Conservation (phyloP, 2,113 vertebrate species). For the Caracal caracal region DNA sequence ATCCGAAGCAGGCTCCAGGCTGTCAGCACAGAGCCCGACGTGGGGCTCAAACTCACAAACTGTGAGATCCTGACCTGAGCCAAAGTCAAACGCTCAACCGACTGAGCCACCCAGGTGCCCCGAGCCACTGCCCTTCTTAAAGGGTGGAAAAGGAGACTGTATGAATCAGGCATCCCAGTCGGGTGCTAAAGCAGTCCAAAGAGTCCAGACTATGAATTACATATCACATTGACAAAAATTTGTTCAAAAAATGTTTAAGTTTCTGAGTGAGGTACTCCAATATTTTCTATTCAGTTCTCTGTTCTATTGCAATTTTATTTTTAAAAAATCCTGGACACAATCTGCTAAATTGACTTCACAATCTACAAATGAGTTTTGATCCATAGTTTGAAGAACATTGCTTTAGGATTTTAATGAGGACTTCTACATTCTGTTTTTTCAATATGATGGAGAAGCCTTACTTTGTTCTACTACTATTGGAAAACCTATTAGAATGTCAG, state of each 20-base stretch:
- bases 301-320: background rate
- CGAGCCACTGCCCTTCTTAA: background rate
- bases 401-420: background rate
- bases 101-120: too few relatives aligned
- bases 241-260: background rate
- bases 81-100: too few relatives aligned
- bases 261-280: background rate
- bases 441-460: background rate
- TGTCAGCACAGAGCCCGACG: too few relatives aligned
- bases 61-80: too few relatives aligned
- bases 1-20: too few relatives aligned
- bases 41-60: too few relatives aligned
- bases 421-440: background rate
- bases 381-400: background rate
- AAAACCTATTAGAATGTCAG: background rate
- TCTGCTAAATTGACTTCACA: background rate
- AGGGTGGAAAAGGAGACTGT: background rate
- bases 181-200: background rate
- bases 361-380: too few relatives aligned
- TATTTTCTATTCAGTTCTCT: conserved; percentile 26
- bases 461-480: background rate
- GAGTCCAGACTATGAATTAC: background rate
- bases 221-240: background rate
- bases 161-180: background rate
- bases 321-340: background rate